Conservation (phyloP, 2,113 vertebrate species). For the Varanus salvator region DNA sequence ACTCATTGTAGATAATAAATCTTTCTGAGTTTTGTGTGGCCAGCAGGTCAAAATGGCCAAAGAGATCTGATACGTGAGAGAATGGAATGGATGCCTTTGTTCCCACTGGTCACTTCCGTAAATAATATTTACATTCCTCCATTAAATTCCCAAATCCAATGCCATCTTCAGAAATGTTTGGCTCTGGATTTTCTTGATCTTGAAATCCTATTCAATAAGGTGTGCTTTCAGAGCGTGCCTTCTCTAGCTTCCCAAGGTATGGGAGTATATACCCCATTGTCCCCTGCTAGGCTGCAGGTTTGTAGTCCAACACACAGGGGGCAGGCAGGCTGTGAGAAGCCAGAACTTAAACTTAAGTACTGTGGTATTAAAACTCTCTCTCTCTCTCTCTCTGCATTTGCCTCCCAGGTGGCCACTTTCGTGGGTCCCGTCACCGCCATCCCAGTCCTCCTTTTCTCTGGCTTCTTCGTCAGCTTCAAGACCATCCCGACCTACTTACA, state of each 20-base stretch:
- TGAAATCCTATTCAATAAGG: no score
- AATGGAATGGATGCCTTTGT: no score
- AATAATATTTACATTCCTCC: not conserved
- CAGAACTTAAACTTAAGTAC: not conserved
- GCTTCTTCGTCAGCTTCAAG: slow-evolving; percentile 99
- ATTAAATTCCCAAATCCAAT: not conserved
- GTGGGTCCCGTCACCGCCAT: slow-evolving; percentile 95
- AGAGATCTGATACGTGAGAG: no score
- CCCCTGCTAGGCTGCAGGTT: no score
- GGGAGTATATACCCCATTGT: no score
- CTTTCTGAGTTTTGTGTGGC: not conserved
- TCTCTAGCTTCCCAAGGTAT: not conserved
- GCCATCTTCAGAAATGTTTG: not conserved
- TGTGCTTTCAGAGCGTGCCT: not conserved
- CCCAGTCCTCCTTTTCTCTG: slow-evolving; percentile 96
- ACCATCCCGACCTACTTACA: slow-evolving; percentile 98
- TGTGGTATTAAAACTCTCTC: not conserved
- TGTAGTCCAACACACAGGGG: no score
- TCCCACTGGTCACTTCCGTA: no score
- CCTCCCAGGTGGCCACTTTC: slow-evolving; percentile 92
- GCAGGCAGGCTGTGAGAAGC: not conserved
- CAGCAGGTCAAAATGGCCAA: not conserved
- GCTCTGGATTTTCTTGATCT: not conserved
- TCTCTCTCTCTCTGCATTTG: not conserved
- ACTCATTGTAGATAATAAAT: not conserved